Conservation (phyloP, 1,140 invertebrate genomes). For the Drosophila lacertosa region DNA sequence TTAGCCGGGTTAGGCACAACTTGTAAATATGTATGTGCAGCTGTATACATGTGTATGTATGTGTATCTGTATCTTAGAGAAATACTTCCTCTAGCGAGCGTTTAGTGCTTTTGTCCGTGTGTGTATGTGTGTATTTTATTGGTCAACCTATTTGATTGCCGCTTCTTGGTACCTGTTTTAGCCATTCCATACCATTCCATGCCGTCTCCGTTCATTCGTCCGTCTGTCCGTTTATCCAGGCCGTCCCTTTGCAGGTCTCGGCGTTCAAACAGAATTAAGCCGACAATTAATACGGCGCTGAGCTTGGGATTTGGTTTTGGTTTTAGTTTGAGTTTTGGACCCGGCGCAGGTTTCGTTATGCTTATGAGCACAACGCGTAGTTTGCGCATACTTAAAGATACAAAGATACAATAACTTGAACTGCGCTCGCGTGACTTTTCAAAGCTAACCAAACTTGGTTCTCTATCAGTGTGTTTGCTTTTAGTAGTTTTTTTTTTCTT, state of each 20-base stretch:
- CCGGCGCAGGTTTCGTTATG: conserved; percentile 59
- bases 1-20: conserved; percentile 35
- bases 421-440: conserved; percentile 32
- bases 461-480: not conserved
- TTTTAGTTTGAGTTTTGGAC: conserved; percentile 6
- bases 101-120: conserved; percentile 37
- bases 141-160: conserved; percentile 70
- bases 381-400: conserved; percentile 49
- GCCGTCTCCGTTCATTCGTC: conserved; percentile 4
- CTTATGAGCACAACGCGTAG: conserved; percentile 49
- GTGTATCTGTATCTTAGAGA: conserved; percentile 23
- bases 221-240: conserved; percentile 22
- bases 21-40: conserved; percentile 19
- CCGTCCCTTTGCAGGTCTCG: conserved; percentile 49
- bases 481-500: conserved; percentile 54
- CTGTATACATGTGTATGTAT: conserved; percentile 12
- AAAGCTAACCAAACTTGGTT: not conserved
- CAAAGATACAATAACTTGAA: conserved; percentile 50
- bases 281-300: conserved; percentile 75
- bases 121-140: conserved; percentile 55
- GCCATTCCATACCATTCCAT: conserved; percentile 1
- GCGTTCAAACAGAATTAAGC: conserved; percentile 77
- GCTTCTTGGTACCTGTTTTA: conserved; percentile 62
- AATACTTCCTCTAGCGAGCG: conserved; percentile 19
- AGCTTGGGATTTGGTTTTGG: conserved; percentile 38